Base-by-base conservation (phyloP, 2,888 invertebrate species). In the Timema cristinae region DNA sequence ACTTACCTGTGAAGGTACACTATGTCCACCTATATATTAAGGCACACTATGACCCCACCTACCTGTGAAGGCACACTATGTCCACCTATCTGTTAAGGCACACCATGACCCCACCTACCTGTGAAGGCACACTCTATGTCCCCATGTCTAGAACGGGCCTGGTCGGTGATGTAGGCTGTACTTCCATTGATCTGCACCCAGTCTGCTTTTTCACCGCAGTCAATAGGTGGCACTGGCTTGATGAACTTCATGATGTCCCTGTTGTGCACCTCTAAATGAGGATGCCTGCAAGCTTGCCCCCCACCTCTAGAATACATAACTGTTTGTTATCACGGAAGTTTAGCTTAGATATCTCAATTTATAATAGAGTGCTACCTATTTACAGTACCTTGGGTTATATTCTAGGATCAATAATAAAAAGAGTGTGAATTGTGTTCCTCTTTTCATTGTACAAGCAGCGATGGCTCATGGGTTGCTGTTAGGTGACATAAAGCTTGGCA, bases 231-330 rank as follows among this genome's bases (percentile, higher is more conserved):
- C 13, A 87, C 84, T 11, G 86, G 80, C 75, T 86, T 85, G 73
- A 93, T 87, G 77, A 91, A 93, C 79, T 88, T 88, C 82, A 88
- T 89, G 52, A 95, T 90, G 77, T 91, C 91, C 8, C 89, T 88
- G 74, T 90, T 88, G 78, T 88, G 85, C 51, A 91, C 82, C 8
- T 90, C 88, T 73, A 92, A 81, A 68, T 85, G 81, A 0, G 92
- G 91, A 77, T 89, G 86, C 75, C 86, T 87, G 76, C 92, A 92
- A 49, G 86, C 86, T 67, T 79, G 80, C 6, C 74, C 75, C 50
- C 74, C 74, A 51, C 71, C 71, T 10, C 73, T 73, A 50, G 4
- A 32, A 32, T 32, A 32, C 32, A 32, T 4, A 32, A 32, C 32
- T 32, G 32, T 32, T 32, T 32, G 32, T 32, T 32, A 32, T 32